Evolutionary conservation across 2,888 invertebrate species (phyloP).

Genomic region (Myopa testacea): DNA sequence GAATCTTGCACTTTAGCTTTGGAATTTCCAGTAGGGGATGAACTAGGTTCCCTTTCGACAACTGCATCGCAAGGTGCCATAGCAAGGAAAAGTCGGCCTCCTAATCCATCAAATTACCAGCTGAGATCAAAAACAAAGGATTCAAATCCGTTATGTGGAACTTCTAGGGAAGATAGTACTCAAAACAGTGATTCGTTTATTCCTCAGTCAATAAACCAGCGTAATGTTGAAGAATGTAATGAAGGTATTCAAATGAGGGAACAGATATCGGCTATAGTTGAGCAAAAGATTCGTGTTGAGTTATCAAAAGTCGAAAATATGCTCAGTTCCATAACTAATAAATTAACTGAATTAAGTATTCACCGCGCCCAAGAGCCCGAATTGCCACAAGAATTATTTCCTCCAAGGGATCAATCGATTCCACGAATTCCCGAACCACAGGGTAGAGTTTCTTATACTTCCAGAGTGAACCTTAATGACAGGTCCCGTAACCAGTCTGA

Average conservation of each 20-base stretch:
- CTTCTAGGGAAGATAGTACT: background rate
- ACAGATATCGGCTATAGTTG: background rate
- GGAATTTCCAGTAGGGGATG: background rate
- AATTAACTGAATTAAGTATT: background rate
- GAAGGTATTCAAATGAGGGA: background rate
- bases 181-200: background rate
- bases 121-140: background rate
- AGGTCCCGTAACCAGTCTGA: background rate
- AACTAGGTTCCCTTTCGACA: background rate
- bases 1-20: background rate
- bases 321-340: background rate
- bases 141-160: background rate
- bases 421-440: background rate
- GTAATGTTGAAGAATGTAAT: background rate
- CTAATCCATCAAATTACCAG: background rate
- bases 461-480: background rate
- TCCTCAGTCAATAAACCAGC: constrained; percentile 1
- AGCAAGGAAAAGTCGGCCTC: background rate
- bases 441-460: background rate
- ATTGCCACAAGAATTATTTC: constrained; percentile 13
- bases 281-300: background rate
- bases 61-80: background rate
- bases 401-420: background rate
- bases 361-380: background rate
- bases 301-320: background rate